Evolutionary conservation across 2,888 invertebrate species (phyloP).

Genomic region (Leptodirus hochenwartii): DNA sequence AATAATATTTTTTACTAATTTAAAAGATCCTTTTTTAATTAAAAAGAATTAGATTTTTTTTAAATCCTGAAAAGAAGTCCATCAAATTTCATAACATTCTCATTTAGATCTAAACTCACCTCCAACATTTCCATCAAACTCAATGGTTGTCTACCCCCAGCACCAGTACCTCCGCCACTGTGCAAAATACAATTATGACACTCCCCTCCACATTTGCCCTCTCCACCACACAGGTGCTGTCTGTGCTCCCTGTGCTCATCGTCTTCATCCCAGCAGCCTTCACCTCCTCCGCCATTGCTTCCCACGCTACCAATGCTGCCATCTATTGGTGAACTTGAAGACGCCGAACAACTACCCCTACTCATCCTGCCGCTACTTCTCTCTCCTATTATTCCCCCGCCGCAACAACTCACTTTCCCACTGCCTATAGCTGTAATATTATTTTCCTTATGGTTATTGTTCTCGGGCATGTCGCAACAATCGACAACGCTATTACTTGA

Average conservation of each 20-base stretch:
- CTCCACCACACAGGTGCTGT: constrained; percentile 71
- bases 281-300: constrained; percentile 5
- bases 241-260: constrained; percentile 37
- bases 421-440: too few species aligned
- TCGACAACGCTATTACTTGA: constrained; percentile 59
- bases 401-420: too few species aligned
- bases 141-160: constrained; percentile 38
- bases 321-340: too few species aligned
- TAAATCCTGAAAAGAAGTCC: not conserved
- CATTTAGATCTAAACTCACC: constrained; percentile 30
- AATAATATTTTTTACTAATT: not conserved
- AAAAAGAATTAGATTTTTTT: not conserved
- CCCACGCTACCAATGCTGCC: too few species aligned
- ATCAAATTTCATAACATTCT: not conserved
- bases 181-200: constrained; percentile 4
- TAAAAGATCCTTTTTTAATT: not conserved
- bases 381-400: too few species aligned
- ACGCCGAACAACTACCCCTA: too few species aligned
- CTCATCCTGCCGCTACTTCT: too few species aligned
- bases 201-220: constrained; percentile 6
- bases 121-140: constrained; percentile 64
- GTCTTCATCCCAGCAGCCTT: not conserved
- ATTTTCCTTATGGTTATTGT: too few species aligned
- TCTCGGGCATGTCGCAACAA: constrained; percentile 78
- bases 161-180: constrained; percentile 13